phyloP scores from a whole-genome alignment of 2,113 vertebrate genomes.

The Onychostoma macrolepis region DNA sequence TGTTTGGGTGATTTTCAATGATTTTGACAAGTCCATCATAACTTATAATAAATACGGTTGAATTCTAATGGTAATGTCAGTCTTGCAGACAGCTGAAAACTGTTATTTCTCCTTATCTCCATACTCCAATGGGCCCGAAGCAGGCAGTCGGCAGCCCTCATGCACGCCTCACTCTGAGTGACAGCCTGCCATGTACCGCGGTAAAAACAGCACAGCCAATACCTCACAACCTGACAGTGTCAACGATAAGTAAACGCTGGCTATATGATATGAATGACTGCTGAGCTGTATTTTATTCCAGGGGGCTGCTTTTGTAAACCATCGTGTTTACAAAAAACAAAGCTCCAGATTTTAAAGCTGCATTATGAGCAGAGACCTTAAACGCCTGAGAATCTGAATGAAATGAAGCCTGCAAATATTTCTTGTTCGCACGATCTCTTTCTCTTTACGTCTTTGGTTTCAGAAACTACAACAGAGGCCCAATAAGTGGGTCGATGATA shows the following conservation, averaged over 20 bases:
- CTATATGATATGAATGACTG: slow-evolving; percentile 23
- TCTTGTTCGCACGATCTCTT: not conserved
- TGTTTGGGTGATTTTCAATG: slow-evolving; percentile 16
- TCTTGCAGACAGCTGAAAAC: slow-evolving; percentile 39
- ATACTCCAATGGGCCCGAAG: slow-evolving; percentile 36
- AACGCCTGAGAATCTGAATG: not conserved
- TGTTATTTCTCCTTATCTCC: slow-evolving; percentile 35
- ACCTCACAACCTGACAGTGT: slow-evolving; percentile 33
- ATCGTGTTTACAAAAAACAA: slow-evolving; percentile 16
- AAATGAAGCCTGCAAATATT: slow-evolving; percentile 14
- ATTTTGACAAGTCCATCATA: slow-evolving; percentile 22
- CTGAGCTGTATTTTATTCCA: slow-evolving; percentile 26
- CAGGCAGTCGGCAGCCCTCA: slow-evolving; percentile 35
- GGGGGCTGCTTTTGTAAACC: slow-evolving; percentile 8
- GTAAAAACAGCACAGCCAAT: slow-evolving; percentile 46
- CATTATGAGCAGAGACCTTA: not conserved
- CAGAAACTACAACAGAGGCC: slow-evolving; percentile 57
- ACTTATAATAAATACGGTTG: slow-evolving; percentile 18
- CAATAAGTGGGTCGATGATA: slow-evolving; percentile 64
- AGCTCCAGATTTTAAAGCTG: not conserved
- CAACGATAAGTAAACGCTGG: slow-evolving; percentile 32
- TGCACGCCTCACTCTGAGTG: slow-evolving; percentile 25
- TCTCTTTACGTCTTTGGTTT: slow-evolving; percentile 62
- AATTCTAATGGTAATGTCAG: slow-evolving; percentile 35
- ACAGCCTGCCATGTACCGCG: slow-evolving; percentile 40